These are phyloP conservation scores for Cepaea hortensis DNA, from an alignment of 2,888 invertebrate species.

Conservation along the genomic window DNA sequence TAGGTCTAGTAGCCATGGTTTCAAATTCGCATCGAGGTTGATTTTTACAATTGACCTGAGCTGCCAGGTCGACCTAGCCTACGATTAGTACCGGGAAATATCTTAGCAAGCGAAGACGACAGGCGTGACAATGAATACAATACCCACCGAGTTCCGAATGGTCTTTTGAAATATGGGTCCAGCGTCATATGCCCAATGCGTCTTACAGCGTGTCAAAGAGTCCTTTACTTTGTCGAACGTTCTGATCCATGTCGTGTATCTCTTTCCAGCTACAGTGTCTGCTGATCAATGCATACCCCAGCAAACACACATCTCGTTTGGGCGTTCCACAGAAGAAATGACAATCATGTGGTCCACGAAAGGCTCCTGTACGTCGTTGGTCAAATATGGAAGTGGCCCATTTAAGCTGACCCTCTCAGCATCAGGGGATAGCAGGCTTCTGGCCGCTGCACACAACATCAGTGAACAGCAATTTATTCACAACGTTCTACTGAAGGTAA, in stretches of 20 bases:
- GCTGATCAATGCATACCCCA: slow-evolving; percentile 42
- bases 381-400: slow-evolving; percentile 41
- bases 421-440: slow-evolving; percentile 32
- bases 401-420: neutral
- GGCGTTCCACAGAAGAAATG: slow-evolving; percentile 38
- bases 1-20: too few relatives aligned
- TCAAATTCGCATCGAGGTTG: too few relatives aligned
- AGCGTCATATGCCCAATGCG: too few relatives aligned
- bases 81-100: too few relatives aligned
- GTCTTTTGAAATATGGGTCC: too few relatives aligned
- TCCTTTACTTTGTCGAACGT: too few relatives aligned
- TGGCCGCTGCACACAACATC: slow-evolving; percentile 9
- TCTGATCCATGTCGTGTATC: neutral
- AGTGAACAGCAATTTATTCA: slow-evolving; percentile 40
- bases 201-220: too few relatives aligned
- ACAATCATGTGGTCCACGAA: slow-evolving; percentile 52
- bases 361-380: slow-evolving; percentile 35
- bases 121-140: too few relatives aligned
- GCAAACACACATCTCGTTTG: slow-evolving; percentile 50
- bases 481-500: slow-evolving; percentile 36
- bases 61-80: too few relatives aligned
- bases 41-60: too few relatives aligned
- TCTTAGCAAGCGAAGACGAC: too few relatives aligned
- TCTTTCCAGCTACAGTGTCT: neutral
- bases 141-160: too few relatives aligned